phyloP scores from a whole-genome alignment of 2,113 vertebrate species.

The Egretta garzetta region DNA sequence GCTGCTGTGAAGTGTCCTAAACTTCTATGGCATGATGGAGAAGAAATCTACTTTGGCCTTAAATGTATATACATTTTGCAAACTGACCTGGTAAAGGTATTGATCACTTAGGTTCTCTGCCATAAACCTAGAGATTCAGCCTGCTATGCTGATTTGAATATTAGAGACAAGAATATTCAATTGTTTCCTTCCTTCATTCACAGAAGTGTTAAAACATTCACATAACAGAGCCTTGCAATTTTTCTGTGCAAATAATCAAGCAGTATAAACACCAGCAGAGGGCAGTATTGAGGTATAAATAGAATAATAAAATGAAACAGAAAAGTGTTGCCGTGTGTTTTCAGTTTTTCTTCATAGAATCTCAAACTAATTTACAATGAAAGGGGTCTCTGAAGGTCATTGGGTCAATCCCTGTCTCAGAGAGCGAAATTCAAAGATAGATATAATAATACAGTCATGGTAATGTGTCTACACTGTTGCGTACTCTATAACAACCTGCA shows the following conservation, averaged over 20 bases:
- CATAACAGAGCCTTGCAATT: rapidly evolving
- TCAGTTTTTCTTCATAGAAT: not conserved
- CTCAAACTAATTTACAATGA: not conserved
- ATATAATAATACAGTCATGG: not conserved
- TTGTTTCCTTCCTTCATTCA: not conserved
- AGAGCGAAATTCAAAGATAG: not conserved
- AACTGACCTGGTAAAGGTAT: not conserved
- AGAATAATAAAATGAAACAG: not conserved
- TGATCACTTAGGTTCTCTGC: not conserved
- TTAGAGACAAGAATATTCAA: not conserved
- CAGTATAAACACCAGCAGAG: constrained; percentile 35
- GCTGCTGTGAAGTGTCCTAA: not conserved
- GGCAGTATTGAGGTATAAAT: constrained; percentile 41
- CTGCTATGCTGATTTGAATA: not conserved
- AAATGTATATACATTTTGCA: not conserved
- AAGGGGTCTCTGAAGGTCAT: not conserved
- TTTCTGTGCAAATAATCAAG: not conserved
- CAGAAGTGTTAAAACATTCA: not conserved
- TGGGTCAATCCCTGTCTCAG: not conserved
- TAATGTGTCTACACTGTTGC: not conserved
- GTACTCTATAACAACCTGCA: not conserved
- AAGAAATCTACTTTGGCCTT: not conserved
- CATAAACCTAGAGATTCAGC: not conserved
- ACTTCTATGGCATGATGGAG: not conserved
- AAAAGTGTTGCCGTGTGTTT: not conserved